phyloP scores from a whole-genome alignment of 2,888 invertebrate genomes.

The Polyploca ridens region DNA sequence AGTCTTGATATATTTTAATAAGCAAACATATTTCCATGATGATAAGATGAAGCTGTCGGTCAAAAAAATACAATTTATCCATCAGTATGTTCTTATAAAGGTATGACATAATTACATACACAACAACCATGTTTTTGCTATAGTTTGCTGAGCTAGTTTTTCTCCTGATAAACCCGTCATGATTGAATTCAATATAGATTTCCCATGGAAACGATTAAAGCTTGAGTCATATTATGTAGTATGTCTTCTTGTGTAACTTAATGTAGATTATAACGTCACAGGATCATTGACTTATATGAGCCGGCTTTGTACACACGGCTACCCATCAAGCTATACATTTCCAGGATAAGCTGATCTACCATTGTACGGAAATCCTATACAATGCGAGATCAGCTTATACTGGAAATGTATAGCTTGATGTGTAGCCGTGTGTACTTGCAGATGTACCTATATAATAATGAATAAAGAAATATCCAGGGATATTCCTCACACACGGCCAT shows the following conservation, averaged over 20 bases:
- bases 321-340: too few species aligned
- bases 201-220: not conserved
- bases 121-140: not conserved
- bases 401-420: too few species aligned
- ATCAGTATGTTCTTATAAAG: not conserved
- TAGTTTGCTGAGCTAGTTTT: not conserved
- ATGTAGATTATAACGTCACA: too few species aligned
- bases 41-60: not conserved
- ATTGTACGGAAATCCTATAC: too few species aligned
- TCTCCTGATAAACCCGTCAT: not conserved
- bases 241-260: not conserved
- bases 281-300: too few species aligned
- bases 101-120: constrained; percentile 4
- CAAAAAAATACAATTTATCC: not conserved
- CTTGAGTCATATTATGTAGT: not conserved
- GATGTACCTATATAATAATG: too few species aligned
- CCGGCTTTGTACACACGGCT: too few species aligned
- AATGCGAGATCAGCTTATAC: too few species aligned
- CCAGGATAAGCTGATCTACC: too few species aligned
- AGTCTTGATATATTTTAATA: not conserved
- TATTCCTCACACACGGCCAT: too few species aligned
- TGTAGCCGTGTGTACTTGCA: too few species aligned
- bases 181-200: constrained; percentile 4
- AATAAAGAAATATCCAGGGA: too few species aligned
- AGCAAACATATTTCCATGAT: not conserved